phyloP scores from a whole-genome alignment of 2,888 invertebrate species.

The Colostygia pectinataria region DNA sequence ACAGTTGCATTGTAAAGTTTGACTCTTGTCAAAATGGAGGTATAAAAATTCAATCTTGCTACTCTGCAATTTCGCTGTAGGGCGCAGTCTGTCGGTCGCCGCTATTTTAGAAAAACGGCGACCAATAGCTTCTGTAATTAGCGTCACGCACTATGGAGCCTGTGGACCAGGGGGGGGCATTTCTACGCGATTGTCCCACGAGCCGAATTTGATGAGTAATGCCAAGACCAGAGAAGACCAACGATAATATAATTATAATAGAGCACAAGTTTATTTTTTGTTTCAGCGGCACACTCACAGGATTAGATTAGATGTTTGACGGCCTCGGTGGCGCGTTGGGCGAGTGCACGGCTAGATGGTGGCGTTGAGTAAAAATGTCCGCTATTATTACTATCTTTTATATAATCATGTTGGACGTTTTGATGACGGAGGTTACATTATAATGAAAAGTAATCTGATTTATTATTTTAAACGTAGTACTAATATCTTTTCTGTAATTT shows the following conservation, averaged over 20 bases:
- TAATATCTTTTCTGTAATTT: too few species aligned
- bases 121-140: conserved; percentile 66
- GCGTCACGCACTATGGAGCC: conserved; percentile 57
- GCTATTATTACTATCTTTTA: too few species aligned
- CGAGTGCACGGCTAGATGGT: too few species aligned
- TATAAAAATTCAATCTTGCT: too few species aligned
- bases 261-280: conserved; percentile 7
- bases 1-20: not conserved
- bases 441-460: too few species aligned
- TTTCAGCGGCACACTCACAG: conserved; percentile 4
- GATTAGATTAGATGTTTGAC: conserved; percentile 12
- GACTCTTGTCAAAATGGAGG: too few species aligned
- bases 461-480: too few species aligned
- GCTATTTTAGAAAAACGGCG: conserved; percentile 6
- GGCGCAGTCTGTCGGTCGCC: not conserved
- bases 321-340: too few species aligned
- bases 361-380: too few species aligned
- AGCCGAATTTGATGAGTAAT: conserved; percentile 44
- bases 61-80: too few species aligned
- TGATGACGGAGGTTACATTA: too few species aligned
- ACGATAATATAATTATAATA: not conserved
- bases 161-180: conserved; percentile 38
- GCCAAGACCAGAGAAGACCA: conserved; percentile 14
- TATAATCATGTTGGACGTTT: too few species aligned
- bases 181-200: conserved; percentile 45